Percentiles rank a stretch among this genome's conserved stretches.
phyloP scores from a whole-genome alignment of 2,888 invertebrate species.

The Noctua fimbriata region DNA sequence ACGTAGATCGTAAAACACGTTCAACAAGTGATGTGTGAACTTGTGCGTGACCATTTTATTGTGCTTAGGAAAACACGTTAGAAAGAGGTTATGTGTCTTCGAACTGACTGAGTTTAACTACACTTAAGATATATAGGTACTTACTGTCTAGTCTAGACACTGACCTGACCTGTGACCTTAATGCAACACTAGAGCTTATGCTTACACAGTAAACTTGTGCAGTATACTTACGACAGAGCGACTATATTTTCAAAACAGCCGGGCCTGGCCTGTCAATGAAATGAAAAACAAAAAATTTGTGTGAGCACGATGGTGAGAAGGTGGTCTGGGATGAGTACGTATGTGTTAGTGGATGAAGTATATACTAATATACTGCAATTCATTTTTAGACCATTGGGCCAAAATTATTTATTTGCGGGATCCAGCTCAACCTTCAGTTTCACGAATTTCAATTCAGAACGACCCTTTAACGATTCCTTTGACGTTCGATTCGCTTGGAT shows the following conservation, averaged over 20 bases:
- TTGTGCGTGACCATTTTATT: neutral
- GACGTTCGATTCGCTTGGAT: neutral
- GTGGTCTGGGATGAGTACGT: neutral
- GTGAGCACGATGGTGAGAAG: neutral
- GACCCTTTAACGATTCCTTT: neutral
- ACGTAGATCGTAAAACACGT: neutral
- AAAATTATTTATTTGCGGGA: neutral
- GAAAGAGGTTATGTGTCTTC: neutral
- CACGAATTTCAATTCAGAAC: neutral
- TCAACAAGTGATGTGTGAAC: neutral
- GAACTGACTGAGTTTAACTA: neutral
- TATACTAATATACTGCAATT: no score
- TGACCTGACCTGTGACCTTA: constrained; percentile 5
- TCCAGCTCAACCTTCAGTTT: neutral
- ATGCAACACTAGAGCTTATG: neutral
- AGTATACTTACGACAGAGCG: no score
- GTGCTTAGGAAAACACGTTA: no score
- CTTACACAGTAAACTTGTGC: neutral
- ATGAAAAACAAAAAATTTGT: neutral
- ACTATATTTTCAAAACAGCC: neutral
- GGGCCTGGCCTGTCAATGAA: neutral
- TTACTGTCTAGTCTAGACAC: neutral
- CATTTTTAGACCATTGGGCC: no score
- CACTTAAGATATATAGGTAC: neutral
- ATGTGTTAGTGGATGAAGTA: neutral